A percentile compares a stretch with the other conserved stretches of the same genome.
Evolutionary conservation across 2,113 vertebrate genomes (phyloP).

Genomic region (Gulo gulo): DNA sequence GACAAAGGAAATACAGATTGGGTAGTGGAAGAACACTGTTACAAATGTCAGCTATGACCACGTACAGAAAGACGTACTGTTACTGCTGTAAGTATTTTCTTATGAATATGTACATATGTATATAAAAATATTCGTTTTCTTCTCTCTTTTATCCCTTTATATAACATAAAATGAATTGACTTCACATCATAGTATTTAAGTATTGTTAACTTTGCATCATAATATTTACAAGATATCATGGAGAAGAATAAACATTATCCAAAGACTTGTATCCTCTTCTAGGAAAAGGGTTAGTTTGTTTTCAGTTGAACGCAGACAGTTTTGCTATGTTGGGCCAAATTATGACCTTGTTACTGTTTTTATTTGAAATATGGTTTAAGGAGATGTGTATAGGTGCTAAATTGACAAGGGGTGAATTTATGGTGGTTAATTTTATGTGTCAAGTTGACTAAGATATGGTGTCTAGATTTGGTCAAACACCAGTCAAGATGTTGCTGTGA

Average conservation of each 20-base stretch:
- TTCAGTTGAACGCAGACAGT: background rate
- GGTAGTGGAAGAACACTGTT: background rate
- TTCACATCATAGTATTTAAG: background rate
- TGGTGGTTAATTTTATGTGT: background rate
- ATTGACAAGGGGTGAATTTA: background rate
- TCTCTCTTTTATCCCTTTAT: background rate
- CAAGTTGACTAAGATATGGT: background rate
- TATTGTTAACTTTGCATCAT: background rate
- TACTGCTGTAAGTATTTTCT: background rate
- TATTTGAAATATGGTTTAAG: background rate
- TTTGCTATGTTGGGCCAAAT: background rate
- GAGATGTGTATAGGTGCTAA: background rate
- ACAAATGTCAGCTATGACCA: background rate
- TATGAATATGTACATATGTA: background rate
- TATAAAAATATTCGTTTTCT: background rate
- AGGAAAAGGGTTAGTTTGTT: rapidly evolving
- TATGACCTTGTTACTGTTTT: background rate
- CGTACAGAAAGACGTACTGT: background rate
- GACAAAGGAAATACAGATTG: background rate
- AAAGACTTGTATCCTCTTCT: background rate
- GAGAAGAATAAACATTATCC: background rate
- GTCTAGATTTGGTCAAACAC: background rate
- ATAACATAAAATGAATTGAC: background rate
- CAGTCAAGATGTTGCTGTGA: background rate
- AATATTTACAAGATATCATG: background rate